Evolutionary conservation across 2,797 vertebrate species (phyloP).

Genomic region (Enteromius argenteus): DNA sequence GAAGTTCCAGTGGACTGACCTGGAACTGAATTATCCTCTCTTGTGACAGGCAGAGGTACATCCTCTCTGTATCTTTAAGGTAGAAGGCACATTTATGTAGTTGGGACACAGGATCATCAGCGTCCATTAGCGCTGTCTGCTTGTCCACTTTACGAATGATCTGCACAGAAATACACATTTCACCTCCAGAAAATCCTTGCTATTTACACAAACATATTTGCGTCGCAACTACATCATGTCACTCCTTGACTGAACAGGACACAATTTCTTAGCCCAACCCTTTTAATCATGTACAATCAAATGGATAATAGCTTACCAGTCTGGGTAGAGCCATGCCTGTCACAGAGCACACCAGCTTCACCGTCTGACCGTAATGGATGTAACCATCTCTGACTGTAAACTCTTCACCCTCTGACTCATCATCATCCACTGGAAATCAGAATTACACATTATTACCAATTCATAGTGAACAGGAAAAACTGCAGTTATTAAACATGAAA

Average conservation of each 20-base stretch:
- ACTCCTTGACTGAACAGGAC: not conserved
- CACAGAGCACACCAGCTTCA: constrained; percentile 97
- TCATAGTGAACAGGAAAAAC: constrained; percentile 77
- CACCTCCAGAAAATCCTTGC: not conserved
- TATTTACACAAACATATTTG: not conserved
- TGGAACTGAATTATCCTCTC: constrained; percentile 99
- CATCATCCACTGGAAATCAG: constrained; percentile 90
- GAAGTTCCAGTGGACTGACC: constrained; percentile 75
- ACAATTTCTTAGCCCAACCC: not conserved
- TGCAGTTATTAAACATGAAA: not conserved
- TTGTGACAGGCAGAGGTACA: constrained; percentile 91
- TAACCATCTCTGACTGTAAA: constrained; percentile 98
- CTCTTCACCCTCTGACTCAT: constrained; percentile 99
- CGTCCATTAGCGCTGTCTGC: constrained; percentile 76
- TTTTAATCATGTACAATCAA: not conserved
- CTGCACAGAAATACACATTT: constrained; percentile 58
- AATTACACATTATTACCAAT: constrained; percentile 4
- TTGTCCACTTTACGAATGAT: constrained; percentile 82
- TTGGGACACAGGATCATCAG: constrained; percentile 80
- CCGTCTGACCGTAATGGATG: constrained; percentile 97
- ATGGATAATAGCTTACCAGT: constrained; percentile 80
- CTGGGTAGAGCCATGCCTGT: constrained; percentile 98
- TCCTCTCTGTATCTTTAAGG: constrained; percentile 80
- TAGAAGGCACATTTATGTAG: constrained; percentile 82
- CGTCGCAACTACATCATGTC: not conserved